phyloP scores from a whole-genome alignment of 1,140 invertebrate species.

The Argopecten irradians region DNA sequence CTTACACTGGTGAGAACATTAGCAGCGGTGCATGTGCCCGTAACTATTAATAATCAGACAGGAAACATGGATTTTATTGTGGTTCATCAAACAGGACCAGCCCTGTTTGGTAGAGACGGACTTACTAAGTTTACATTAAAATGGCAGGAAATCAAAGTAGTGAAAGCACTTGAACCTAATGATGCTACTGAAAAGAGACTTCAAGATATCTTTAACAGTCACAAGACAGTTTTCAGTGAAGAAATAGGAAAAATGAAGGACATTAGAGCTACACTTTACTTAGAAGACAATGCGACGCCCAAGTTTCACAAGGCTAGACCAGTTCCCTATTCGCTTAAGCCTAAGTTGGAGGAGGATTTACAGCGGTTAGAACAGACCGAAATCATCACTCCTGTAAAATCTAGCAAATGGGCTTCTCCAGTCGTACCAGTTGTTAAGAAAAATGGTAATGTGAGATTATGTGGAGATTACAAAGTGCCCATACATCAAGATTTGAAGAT shows the following conservation, averaged over 20 bases:
- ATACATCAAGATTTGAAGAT: neutral
- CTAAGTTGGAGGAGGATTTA: slow-evolving; percentile 69
- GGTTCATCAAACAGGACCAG: slow-evolving; percentile 23
- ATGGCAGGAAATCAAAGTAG: neutral
- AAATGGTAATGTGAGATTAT: no score
- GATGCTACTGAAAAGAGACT: no score
- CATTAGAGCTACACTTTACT: slow-evolving; percentile 29
- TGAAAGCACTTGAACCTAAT: neutral
- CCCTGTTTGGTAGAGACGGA: slow-evolving; percentile 44
- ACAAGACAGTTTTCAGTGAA: neutral
- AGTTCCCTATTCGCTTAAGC: slow-evolving; percentile 72
- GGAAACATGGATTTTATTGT: no score
- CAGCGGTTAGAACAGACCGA: slow-evolving; percentile 73
- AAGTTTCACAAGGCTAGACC: slow-evolving; percentile 65
- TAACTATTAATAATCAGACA: slow-evolving; percentile 34
- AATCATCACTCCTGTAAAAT: slow-evolving; percentile 72
- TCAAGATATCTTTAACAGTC: neutral
- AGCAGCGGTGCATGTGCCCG: neutral
- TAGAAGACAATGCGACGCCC: no score
- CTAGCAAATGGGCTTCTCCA: no score
- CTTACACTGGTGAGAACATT: no score
- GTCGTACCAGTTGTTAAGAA: slow-evolving; percentile 67
- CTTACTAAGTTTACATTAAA: no score
- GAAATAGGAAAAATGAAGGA: slow-evolving; percentile 4
- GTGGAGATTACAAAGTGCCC: slow-evolving; percentile 31